Evolutionary conservation across 1,140 invertebrate species (phyloP).

Genomic region (Heterodera carotae): DNA sequence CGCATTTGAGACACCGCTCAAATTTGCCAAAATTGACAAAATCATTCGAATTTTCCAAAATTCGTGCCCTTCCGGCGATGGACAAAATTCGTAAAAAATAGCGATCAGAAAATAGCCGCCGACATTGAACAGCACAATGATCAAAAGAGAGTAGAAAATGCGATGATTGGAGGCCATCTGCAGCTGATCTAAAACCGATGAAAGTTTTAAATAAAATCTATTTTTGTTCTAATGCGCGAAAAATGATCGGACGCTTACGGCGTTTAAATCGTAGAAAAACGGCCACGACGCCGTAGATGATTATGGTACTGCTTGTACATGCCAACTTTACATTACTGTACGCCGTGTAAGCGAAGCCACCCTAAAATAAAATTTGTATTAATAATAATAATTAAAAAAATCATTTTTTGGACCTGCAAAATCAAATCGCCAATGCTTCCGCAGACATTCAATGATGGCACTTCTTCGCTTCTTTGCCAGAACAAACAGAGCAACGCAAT

Average conservation of each 20-base stretch:
- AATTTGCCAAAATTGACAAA: background rate
- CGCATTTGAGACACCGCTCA: conserved; percentile 2
- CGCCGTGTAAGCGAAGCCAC: background rate
- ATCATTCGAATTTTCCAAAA: background rate
- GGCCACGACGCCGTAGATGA: background rate
- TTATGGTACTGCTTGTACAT: background rate
- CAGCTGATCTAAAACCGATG: too few species aligned
- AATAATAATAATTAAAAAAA: too few species aligned
- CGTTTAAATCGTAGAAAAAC: background rate
- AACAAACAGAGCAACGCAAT: background rate
- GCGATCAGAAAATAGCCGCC: background rate
- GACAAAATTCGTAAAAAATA: background rate
- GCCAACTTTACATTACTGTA: background rate
- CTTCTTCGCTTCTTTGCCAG: background rate
- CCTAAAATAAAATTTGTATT: background rate
- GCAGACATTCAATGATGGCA: background rate
- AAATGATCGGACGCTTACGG: background rate
- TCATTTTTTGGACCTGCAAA: background rate
- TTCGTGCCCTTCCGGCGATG: background rate
- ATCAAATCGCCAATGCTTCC: background rate
- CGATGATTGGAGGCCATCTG: background rate
- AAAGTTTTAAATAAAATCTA: background rate
- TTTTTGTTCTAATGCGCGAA: background rate
- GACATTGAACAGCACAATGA: conserved; percentile 8
- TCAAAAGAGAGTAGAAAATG: conserved; percentile 5